A percentile compares a stretch with the other conserved stretches of the same genome.
phyloP scores from a whole-genome alignment of 2,113 vertebrate genomes.

The Colossoma macropomum region DNA sequence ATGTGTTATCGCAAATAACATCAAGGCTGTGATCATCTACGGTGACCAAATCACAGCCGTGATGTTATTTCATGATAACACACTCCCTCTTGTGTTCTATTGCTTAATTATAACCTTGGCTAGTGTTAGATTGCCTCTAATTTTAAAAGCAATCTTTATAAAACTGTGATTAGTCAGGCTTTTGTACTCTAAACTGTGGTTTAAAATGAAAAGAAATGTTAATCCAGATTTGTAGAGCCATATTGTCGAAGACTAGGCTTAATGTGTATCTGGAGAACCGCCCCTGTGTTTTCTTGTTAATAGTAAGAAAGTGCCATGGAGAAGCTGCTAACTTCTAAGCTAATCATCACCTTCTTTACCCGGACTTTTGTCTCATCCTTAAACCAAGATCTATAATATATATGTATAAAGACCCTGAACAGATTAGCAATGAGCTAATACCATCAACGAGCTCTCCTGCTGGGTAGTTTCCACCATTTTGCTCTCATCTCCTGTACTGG shows the following conservation, averaged over 20 bases:
- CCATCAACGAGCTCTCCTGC: conserved; percentile 6
- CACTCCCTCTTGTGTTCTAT: too few species aligned
- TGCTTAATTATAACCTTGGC: background rate
- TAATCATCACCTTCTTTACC: conserved; percentile 32
- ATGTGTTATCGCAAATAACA: too few species aligned
- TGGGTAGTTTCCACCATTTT: conserved; percentile 24
- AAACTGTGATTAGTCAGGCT: background rate
- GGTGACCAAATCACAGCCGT: too few species aligned
- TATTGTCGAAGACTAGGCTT: background rate
- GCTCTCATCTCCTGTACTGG: conserved; percentile 7
- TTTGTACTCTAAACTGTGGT: background rate
- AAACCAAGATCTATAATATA: conserved; percentile 7
- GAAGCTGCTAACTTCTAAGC: conserved; percentile 31
- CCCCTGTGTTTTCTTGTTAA: conserved; percentile 4
- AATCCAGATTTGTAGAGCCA: background rate
- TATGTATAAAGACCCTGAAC: background rate
- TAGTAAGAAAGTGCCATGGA: conserved; percentile 46
- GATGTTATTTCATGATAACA: too few species aligned
- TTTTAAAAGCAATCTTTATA: background rate
- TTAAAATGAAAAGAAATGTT: background rate
- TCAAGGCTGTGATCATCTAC: too few species aligned
- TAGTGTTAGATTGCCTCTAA: background rate
- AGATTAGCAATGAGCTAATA: background rate
- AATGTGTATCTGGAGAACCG: conserved; percentile 22
- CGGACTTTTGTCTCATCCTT: background rate